Evolutionary conservation across 2,113 vertebrate species (phyloP).

Genomic region (Marmota monax): DNA sequence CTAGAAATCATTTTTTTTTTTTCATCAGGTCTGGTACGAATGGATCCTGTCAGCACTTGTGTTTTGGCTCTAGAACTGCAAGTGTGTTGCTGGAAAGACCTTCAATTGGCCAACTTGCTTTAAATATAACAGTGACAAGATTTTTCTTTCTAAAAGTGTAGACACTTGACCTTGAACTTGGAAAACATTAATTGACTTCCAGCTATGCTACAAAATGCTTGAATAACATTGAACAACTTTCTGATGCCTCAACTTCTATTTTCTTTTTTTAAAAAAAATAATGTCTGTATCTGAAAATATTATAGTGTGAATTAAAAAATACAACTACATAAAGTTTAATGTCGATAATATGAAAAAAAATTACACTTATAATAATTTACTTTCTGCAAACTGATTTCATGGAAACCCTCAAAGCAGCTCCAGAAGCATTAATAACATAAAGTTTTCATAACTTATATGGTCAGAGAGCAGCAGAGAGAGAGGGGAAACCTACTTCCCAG

Average conservation of each 20-base stretch:
- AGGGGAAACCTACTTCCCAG: not conserved
- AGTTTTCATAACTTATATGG: fast-evolving
- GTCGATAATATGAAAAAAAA: not conserved
- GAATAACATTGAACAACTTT: not conserved
- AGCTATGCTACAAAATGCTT: not conserved
- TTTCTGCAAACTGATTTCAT: slow-evolving; percentile 1
- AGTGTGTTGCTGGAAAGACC: not conserved
- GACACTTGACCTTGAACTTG: slow-evolving; percentile 45
- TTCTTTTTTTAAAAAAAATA: not conserved
- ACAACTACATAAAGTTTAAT: not conserved
- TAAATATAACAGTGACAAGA: slow-evolving; percentile 37
- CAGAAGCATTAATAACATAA: not conserved
- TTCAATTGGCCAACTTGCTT: not conserved
- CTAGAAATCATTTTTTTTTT: slow-evolving; percentile 6
- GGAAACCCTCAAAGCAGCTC: not conserved
- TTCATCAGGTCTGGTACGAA: not conserved
- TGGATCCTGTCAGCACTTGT: not conserved
- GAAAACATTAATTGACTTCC: slow-evolving; percentile 10
- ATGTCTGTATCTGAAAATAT: not conserved
- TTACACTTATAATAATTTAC: not conserved
- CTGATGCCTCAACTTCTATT: not conserved
- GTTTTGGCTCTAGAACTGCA: not conserved
- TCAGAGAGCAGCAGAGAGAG: not conserved
- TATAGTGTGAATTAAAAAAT: not conserved
- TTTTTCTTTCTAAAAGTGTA: not conserved